Base-by-base conservation (phyloP, 2,888 invertebrate genomes). In the Sarcophaga variegata region DNA sequence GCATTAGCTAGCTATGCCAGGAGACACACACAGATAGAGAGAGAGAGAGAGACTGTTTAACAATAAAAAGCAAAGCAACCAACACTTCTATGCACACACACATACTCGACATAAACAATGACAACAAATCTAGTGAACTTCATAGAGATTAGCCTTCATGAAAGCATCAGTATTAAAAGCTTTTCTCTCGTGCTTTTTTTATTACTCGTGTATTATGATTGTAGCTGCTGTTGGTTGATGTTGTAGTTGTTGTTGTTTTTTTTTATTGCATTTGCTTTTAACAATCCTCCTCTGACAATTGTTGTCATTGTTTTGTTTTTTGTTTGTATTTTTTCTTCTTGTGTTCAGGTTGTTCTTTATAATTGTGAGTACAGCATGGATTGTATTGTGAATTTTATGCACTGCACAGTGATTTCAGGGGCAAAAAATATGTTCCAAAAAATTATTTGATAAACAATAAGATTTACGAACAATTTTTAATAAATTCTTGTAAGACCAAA, bases 81-180 rank as follows among this genome's bases (percentile, higher is more conserved):
- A 77, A 76, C 83, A 69, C 62, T 37, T 37, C 10, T 37, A 37
- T 37, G 37, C 37, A 37, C 37, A 54, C 14, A 54, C 54, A 54
- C 12, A 54, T 17, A 54, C 89, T 89, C 88, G 89, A 91, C 89
- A 88, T 89, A 88, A 90, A 90, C 89, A 89, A 90, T 89, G 70
- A 82, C 76, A 88, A 85, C 87, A 91, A 92, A 92, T 92, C 91
- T 92, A 92, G 92, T 92, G 92, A 92, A 92, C 92, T 92, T 92
- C 92, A 92, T 90, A 91, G 91, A 91, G 93, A 93, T 93, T 93
- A 93, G 92, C 93, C 92, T 91, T 90, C 93, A 93, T 93, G 93
- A 93, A 93, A 93, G 92, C 92, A 93, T 91, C 92, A 92, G 93
- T 93, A 93, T 93, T 92, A 93, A 93, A 93, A 91, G 92, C 93